A percentile compares a stretch with the other conserved stretches of the same genome.
Conservation (phyloP, 2,888 invertebrate species). For the Ditula angustiorana region DNA sequence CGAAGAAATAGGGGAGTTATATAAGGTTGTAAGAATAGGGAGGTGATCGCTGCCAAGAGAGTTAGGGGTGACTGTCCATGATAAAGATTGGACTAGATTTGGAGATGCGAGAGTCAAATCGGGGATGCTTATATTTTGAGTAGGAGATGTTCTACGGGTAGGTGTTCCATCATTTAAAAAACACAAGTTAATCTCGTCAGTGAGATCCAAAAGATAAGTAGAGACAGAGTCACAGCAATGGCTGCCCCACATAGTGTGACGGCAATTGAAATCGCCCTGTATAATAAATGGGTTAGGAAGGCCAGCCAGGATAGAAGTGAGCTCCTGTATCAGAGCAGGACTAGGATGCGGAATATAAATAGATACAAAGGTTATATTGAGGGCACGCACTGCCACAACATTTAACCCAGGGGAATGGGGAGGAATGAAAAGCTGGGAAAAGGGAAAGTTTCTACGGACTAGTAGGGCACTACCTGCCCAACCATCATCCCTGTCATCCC, state of each 20-base stretch:
- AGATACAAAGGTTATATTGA: slow-evolving; percentile 25
- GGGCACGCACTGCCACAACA: slow-evolving; percentile 26
- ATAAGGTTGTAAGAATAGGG: not conserved
- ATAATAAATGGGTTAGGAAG: slow-evolving; percentile 28
- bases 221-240: slow-evolving; percentile 19
- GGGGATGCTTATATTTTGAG: slow-evolving; percentile 21
- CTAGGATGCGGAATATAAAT: slow-evolving; percentile 33
- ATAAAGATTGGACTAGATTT: not conserved
- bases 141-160: slow-evolving; percentile 27
- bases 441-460: slow-evolving; percentile 11
- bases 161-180: slow-evolving; percentile 35
- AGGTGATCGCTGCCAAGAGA: not conserved
- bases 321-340: slow-evolving; percentile 5
- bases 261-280: too few species aligned
- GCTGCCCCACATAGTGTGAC: too few species aligned
- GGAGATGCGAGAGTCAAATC: slow-evolving; percentile 13
- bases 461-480: slow-evolving; percentile 35
- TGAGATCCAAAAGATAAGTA: slow-evolving; percentile 17
- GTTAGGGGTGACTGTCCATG: not conserved
- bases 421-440: slow-evolving; percentile 29
- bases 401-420: slow-evolving; percentile 14
- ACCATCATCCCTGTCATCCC: slow-evolving; percentile 37
- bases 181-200: slow-evolving; percentile 26
- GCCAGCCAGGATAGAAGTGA: slow-evolving; percentile 16
- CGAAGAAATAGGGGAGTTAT: not conserved